Evolutionary conservation across 2,797 vertebrate species (phyloP).

Genomic region (Falco peregrinus): DNA sequence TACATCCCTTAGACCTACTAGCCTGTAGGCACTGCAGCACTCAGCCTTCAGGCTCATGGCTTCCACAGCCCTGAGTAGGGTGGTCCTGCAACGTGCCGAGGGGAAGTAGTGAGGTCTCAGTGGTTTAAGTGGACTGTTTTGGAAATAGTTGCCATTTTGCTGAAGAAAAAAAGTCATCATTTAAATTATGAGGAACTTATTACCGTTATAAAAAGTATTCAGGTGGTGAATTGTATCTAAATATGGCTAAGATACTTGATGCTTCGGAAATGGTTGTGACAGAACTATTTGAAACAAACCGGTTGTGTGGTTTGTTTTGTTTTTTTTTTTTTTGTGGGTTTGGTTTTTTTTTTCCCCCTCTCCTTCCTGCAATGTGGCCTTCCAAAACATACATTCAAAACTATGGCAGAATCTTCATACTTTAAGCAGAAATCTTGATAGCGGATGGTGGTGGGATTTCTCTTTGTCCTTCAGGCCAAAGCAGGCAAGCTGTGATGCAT

Average conservation of each 20-base stretch:
- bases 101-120: neutral
- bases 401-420: neutral
- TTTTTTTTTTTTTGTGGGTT: no score
- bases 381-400: neutral
- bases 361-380: neutral
- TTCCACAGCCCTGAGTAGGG: neutral
- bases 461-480: neutral
- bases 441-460: neutral
- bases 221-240: neutral
- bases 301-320: no score
- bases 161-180: neutral
- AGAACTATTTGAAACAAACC: neutral
- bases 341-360: no score
- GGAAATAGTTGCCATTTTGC: neutral
- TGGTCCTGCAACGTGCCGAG: rapidly evolving
- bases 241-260: neutral
- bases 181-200: neutral
- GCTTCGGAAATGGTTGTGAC: neutral
- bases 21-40: neutral
- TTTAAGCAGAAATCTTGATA: neutral
- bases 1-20: neutral
- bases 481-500: neutral
- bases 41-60: neutral
- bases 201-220: neutral
- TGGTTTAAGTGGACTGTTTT: neutral